Evolutionary conservation across 2,113 vertebrate species (phyloP), one percentile per base, ranked within the genome.

Genomic region (Catagonus wagneri): DNA sequence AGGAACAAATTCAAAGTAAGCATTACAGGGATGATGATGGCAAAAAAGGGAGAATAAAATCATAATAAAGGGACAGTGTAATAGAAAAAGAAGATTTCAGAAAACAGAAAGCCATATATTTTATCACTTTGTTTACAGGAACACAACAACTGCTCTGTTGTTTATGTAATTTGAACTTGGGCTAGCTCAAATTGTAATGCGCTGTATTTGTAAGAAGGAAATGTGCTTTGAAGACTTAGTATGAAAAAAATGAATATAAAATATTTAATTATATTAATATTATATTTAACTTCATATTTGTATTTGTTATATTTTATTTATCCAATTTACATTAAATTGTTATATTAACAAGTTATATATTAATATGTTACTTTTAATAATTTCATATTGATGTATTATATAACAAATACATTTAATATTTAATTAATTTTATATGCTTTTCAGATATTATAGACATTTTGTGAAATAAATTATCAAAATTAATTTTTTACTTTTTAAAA

Each of bases 381-480:
- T 36, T 83, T 69, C 68, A 74, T n/a, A 69, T 63, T 87, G 14
- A 61, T 71, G 44, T 74, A 27, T 44, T 76, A 71, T 75, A 27
- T 23, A 91, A 52, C 78, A 1, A 50, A 65, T 34, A n/a, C n/a
- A 74, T 80, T 39, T 50, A 69, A 76, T 61, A 66, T 83, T 84
- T 80, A 91, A 52, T 58, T 63, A 65, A 34, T 81, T 63, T 79
- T 86, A 89, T 36, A 86, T 89, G 8, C 34, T 34, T 2, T 50
- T 89, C 17, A 89, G 34, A 63, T 84, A 83, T 19, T 50, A 2
- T 63, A 36, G 27, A 80, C 39, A 61, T 22, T 52, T 7, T 34
- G 4, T 52, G 78, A 66, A 89, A 92, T 92, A 84, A 92, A 74
- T 72, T 78, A 50, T 29, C 81, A 36, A 91, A 83, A 58, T 66